Evolutionary conservation across 2,888 invertebrate genomes (phyloP).

Genomic region (Ichneumoninae sp.): DNA sequence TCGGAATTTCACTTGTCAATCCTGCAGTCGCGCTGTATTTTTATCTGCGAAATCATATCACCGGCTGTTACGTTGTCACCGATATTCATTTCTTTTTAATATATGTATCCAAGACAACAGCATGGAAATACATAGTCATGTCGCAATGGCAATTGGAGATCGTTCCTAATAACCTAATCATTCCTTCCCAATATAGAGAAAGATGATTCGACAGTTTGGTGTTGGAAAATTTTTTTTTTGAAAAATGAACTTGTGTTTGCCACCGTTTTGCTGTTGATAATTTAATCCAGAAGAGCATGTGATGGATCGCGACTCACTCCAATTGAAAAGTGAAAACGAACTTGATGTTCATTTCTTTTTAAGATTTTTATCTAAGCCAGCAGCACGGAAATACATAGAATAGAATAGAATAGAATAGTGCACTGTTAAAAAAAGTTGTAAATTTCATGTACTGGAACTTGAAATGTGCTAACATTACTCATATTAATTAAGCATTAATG

Average conservation of each 20-base stretch:
- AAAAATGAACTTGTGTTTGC: too few relatives aligned
- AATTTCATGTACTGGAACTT: too few relatives aligned
- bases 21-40: conserved; percentile 43
- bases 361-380: conserved; percentile 24
- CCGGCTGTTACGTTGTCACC: conserved; percentile 48
- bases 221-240: too few relatives aligned
- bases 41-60: conserved; percentile 50
- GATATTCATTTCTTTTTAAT: conserved; percentile 13
- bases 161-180: not conserved
- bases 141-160: not conserved
- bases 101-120: not conserved
- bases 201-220: too few relatives aligned
- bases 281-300: too few relatives aligned
- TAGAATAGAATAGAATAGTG: too few relatives aligned
- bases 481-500: too few relatives aligned
- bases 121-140: not conserved
- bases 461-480: too few relatives aligned
- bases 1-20: conserved; percentile 50
- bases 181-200: not conserved
- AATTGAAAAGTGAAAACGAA: conserved; percentile 29
- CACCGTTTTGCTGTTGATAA: too few relatives aligned
- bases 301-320: not conserved
- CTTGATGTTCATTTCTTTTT: not conserved
- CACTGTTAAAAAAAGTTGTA: too few relatives aligned
- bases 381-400: not conserved